Percentiles rank a stretch among this genome's conserved stretches.
phyloP scores from a whole-genome alignment of 2,113 vertebrate genomes.

The Sinosuthora webbiana region DNA sequence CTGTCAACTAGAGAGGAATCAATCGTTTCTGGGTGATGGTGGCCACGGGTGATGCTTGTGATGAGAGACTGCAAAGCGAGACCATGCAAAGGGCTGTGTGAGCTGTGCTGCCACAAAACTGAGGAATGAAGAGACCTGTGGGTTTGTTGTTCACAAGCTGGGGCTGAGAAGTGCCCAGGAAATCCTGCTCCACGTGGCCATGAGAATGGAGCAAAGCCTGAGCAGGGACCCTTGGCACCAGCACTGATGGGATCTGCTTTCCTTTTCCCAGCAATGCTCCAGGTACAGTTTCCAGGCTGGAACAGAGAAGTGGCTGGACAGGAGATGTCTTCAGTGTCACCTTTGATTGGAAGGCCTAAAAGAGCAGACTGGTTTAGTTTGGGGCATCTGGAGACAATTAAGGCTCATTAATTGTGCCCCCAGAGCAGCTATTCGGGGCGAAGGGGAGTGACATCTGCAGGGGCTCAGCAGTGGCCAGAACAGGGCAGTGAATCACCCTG shows the following conservation, averaged over 20 bases:
- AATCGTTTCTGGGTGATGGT: background rate
- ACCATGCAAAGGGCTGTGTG: rapidly evolving
- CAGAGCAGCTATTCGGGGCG: background rate
- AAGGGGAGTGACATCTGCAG: background rate
- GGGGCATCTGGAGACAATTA: background rate
- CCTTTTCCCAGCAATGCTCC: background rate
- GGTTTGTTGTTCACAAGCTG: background rate
- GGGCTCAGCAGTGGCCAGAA: background rate
- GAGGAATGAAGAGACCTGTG: background rate
- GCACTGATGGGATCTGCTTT: background rate
- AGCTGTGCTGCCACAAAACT: background rate
- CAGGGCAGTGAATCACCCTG: background rate
- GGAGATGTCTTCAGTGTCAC: background rate
- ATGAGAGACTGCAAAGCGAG: background rate
- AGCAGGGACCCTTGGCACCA: background rate
- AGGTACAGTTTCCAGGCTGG: background rate
- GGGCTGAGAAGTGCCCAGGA: background rate
- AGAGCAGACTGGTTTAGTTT: background rate
- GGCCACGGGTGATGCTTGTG: background rate
- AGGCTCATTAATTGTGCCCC: background rate
- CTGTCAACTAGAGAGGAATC: background rate
- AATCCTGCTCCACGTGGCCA: background rate
- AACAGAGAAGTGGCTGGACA: background rate
- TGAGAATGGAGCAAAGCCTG: rapidly evolving
- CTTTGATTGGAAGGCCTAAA: background rate